Evolutionary conservation across 1,140 invertebrate genomes (phyloP).

Genomic region (Platyscapa corneri): DNA sequence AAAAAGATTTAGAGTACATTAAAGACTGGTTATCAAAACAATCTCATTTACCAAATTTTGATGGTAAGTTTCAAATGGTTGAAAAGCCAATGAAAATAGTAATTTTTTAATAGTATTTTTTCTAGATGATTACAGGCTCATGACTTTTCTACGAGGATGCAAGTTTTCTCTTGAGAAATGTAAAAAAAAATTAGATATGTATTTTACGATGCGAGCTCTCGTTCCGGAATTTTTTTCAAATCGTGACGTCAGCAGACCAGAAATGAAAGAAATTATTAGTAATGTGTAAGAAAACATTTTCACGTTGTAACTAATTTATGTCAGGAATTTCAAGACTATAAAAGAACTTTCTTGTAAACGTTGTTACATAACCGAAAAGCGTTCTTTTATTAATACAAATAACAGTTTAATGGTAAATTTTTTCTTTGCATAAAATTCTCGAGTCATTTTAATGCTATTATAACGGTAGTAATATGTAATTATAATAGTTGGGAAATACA

Average conservation of each 20-base stretch:
- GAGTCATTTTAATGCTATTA: neutral
- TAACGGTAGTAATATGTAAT: neutral
- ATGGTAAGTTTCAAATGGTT: slow-evolving; percentile 75
- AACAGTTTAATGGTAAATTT: neutral
- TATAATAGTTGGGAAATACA: neutral
- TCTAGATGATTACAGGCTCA: slow-evolving; percentile 82
- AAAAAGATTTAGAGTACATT: slow-evolving; percentile 79
- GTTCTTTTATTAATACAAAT: neutral
- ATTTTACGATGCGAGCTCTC: slow-evolving; percentile 87
- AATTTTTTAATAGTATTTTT: slow-evolving; percentile 13
- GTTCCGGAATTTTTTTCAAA: slow-evolving; percentile 89
- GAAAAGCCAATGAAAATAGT: neutral
- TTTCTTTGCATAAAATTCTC: neutral
- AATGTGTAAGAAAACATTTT: slow-evolving; percentile 78
- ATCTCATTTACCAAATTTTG: slow-evolving; percentile 82
- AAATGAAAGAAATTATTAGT: slow-evolving; percentile 81
- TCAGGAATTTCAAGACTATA: neutral
- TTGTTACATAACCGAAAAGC: neutral
- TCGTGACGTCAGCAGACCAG: slow-evolving; percentile 81
- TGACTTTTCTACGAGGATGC: slow-evolving; percentile 86
- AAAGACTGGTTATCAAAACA: slow-evolving; percentile 83
- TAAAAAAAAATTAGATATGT: slow-evolving; percentile 88
- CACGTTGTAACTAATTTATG: slow-evolving; percentile 10
- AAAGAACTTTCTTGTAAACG: neutral
- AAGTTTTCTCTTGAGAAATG: slow-evolving; percentile 89